Conservation (phyloP, 2,888 invertebrate species). For the Stenotaenia linearis region DNA sequence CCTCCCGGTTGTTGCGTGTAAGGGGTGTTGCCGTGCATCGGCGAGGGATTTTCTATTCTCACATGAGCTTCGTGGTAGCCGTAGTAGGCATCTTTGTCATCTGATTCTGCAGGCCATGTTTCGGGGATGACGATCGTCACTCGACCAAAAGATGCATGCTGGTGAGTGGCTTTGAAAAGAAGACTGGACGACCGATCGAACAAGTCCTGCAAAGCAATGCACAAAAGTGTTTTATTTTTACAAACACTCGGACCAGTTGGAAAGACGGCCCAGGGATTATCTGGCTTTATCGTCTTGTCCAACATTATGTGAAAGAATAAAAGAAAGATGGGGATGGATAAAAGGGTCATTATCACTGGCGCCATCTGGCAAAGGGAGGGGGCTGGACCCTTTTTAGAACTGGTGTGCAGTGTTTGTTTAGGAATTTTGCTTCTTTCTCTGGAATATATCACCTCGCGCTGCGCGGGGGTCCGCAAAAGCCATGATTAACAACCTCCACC, state of each 20-base stretch:
- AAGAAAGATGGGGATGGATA: background rate
- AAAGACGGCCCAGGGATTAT: background rate
- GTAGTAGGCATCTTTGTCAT: conserved; percentile 29
- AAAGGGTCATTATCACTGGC: conserved; percentile 4
- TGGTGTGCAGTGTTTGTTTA: background rate
- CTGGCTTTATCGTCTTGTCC: background rate
- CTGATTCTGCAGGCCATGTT: conserved; percentile 53
- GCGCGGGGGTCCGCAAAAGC: background rate
- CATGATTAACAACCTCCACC: background rate
- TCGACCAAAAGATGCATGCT: conserved; percentile 55
- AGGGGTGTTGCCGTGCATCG: conserved; percentile 52
- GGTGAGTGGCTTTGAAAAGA: conserved; percentile 56
- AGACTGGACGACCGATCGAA: conserved; percentile 56
- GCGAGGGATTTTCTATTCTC: conserved; percentile 50
- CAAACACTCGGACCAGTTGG: background rate
- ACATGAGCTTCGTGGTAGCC: conserved; percentile 51
- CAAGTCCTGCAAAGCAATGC: conserved; percentile 52
- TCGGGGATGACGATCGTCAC: conserved; percentile 57
- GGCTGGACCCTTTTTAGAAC: background rate
- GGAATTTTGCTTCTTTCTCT: conserved; percentile 5
- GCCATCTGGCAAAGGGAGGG: background rate
- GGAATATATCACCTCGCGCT: background rate
- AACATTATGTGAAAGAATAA: background rate
- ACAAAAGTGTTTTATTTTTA: conserved; percentile 34
- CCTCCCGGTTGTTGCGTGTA: conserved; percentile 60